These are phyloP conservation scores for Murina feae DNA, from an alignment of 2,113 vertebrate species.

Conservation along the genomic window DNA sequence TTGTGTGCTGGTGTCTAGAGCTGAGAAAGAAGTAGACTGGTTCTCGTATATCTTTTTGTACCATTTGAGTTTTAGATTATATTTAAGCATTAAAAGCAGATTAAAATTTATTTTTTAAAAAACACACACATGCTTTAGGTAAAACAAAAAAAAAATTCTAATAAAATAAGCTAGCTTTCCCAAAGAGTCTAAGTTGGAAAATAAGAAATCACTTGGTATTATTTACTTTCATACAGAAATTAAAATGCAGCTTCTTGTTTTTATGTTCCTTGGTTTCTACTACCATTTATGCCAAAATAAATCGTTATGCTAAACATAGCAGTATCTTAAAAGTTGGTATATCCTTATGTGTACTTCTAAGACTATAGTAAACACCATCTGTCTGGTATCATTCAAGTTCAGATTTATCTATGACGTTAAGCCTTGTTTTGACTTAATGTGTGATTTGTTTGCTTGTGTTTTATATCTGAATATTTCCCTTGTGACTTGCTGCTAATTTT, in stretches of 20 bases:
- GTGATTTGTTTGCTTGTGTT: slow-evolving; percentile 1
- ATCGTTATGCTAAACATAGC: neutral
- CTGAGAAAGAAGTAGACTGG: neutral
- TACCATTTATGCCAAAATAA: slow-evolving; percentile 12
- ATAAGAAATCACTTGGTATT: neutral
- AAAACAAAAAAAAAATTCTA: slow-evolving; percentile 9
- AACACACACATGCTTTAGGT: neutral
- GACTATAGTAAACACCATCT: neutral
- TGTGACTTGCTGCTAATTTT: neutral
- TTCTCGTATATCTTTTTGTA: neutral
- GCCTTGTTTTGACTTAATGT: slow-evolving; percentile 6
- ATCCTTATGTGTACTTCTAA: neutral
- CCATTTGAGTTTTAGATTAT: neutral
- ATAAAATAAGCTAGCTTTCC: neutral
- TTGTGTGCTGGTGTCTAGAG: neutral
- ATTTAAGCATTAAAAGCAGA: neutral
- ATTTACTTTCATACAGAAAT: neutral
- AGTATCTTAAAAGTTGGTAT: neutral
- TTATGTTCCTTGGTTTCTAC: neutral
- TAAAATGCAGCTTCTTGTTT: neutral
- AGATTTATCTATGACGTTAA: neutral
- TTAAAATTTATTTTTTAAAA: neutral
- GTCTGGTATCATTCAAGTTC: neutral
- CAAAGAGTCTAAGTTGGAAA: neutral
- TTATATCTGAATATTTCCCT: neutral